Conservation (phyloP, 2,797 vertebrate genomes). For the Aulostomus chinensis region DNA sequence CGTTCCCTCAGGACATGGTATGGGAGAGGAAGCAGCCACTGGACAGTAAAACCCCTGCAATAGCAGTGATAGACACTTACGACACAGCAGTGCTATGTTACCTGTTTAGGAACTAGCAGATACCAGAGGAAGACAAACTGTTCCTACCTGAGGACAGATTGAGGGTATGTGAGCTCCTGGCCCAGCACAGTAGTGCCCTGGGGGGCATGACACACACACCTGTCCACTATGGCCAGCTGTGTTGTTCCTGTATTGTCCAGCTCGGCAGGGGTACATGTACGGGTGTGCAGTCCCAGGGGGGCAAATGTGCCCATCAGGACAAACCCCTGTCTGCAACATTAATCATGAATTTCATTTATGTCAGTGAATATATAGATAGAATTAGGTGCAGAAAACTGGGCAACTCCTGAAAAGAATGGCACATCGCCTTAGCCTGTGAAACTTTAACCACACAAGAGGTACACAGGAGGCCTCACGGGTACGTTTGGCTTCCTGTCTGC, state of each 20-base stretch:
- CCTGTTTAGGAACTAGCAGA: no score
- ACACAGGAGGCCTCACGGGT: no score
- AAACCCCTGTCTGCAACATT: conserved; percentile 81
- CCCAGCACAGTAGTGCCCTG: conserved; percentile 80
- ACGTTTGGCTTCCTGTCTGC: no score
- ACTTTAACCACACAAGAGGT: no score
- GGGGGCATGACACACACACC: conserved; percentile 79
- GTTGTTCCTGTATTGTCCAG: conserved; percentile 83
- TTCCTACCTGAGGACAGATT: conserved; percentile 81
- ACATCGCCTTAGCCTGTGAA: no score
- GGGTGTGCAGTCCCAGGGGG: conserved; percentile 86
- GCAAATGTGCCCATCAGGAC: conserved; percentile 86
- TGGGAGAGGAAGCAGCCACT: conserved; percentile 73
- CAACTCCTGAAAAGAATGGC: no score
- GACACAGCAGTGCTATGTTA: no score
- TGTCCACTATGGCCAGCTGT: conserved; percentile 71
- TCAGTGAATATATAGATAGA: not conserved
- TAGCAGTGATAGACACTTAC: not conserved
- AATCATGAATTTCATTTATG: not conserved
- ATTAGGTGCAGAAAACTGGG: no score
- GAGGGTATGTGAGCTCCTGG: conserved; percentile 75
- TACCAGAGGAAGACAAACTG: no score
- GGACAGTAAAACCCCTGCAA: conserved; percentile 85
- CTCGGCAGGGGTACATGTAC: conserved; percentile 81
- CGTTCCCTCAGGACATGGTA: conserved; percentile 82